These are phyloP conservation scores for Cerceris ruficornis DNA, from an alignment of 2,888 invertebrate genomes.

Conservation along the genomic window DNA sequence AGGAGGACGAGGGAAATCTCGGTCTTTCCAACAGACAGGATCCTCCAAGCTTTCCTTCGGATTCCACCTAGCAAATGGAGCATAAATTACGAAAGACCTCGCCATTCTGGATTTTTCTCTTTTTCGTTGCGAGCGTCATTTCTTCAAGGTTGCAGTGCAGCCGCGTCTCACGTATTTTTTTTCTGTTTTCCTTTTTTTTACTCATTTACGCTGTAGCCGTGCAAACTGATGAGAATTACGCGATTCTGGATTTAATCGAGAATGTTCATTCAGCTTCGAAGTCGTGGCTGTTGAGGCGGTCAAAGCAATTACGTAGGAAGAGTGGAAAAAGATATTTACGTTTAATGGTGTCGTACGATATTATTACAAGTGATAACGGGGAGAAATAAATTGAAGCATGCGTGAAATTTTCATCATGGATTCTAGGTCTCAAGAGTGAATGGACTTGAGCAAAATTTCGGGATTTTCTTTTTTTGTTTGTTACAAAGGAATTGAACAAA, in stretches of 20 bases:
- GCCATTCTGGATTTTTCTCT: constrained; percentile 13
- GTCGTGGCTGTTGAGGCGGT: not conserved
- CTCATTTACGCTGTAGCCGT: not conserved
- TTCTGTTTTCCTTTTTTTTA: not conserved
- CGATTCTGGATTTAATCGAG: not conserved
- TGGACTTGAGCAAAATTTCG: too few species aligned
- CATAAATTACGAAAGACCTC: constrained; percentile 53
- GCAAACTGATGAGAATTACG: not conserved
- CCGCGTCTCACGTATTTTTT: not conserved
- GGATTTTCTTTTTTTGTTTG: too few species aligned
- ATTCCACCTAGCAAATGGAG: constrained; percentile 61
- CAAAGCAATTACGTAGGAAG: not conserved
- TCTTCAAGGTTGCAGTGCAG: not conserved
- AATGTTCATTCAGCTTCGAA: not conserved
- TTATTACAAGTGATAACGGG: too few species aligned
- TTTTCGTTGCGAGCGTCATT: constrained; percentile 9
- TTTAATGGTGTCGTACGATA: too few species aligned
- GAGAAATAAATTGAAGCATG: too few species aligned
- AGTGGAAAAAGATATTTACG: not conserved
- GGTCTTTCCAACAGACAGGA: constrained; percentile 29
- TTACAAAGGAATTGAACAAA: too few species aligned
- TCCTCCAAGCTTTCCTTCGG: constrained; percentile 50
- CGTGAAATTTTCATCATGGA: too few species aligned
- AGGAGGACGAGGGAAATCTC: constrained; percentile 41
- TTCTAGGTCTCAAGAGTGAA: too few species aligned